Conservation (phyloP, 2,797 vertebrate species). For the Eospalax fontanierii region DNA sequence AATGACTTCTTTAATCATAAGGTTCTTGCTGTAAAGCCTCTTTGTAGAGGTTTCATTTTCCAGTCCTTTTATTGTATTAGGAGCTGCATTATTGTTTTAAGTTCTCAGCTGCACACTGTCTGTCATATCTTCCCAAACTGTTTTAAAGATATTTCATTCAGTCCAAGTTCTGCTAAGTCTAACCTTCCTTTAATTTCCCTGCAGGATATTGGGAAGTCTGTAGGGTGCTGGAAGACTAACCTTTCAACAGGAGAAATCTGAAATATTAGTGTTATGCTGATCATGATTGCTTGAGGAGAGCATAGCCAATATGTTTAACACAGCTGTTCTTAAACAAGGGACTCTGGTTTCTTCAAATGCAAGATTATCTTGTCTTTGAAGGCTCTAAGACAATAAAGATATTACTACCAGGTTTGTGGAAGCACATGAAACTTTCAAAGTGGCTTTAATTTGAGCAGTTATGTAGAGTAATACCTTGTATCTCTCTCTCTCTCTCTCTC, state of each 20-base stretch:
- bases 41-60: background rate
- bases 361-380: slow-evolving; percentile 16
- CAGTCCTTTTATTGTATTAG: slow-evolving; percentile 38
- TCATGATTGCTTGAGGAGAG: slow-evolving; percentile 28
- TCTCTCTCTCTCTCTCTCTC: no score
- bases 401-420: background rate
- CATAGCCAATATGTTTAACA: slow-evolving; percentile 45
- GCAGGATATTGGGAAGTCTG: slow-evolving; percentile 74
- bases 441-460: background rate
- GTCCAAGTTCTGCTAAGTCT: background rate
- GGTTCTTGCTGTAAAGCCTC: slow-evolving; percentile 52
- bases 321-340: slow-evolving; percentile 71
- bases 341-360: slow-evolving; percentile 23
- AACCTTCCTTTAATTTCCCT: slow-evolving; percentile 77
- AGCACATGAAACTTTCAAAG: background rate
- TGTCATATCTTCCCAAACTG: slow-evolving; percentile 59
- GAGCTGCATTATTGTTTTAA: slow-evolving; percentile 65
- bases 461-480: background rate
- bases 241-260: slow-evolving; percentile 51
- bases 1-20: slow-evolving; percentile 70
- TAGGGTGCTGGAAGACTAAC: slow-evolving; percentile 63
- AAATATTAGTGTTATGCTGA: slow-evolving; percentile 61
- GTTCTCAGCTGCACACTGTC: slow-evolving; percentile 35
- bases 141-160: slow-evolving; percentile 67
- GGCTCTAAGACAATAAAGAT: slow-evolving; percentile 21